Percentiles rank a stretch among this genome's conserved stretches.
These are phyloP conservation scores for Heterodera filipjevi DNA, from an alignment of 2,888 invertebrate genomes.

Conservation along the genomic window DNA sequence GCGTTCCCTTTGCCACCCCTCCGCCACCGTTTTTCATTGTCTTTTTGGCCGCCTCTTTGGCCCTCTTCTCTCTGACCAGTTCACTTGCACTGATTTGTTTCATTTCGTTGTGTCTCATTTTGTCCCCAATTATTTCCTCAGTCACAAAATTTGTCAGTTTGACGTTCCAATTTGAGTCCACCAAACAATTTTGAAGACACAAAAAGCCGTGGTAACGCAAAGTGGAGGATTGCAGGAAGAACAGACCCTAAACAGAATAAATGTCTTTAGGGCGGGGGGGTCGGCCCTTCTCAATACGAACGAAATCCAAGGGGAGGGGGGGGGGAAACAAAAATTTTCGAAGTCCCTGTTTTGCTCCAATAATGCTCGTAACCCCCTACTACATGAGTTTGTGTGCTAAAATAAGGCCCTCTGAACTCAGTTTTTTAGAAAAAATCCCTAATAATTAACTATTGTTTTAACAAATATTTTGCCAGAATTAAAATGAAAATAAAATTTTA, in stretches of 20 bases:
- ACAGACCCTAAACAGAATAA: conserved; percentile 45
- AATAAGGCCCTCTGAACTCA: too few species aligned
- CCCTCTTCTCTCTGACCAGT: conserved; percentile 9
- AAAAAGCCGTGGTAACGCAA: conserved; percentile 58
- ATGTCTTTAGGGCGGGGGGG: too few species aligned
- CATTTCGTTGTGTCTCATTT: conserved; percentile 51
- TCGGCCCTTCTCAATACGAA: too few species aligned
- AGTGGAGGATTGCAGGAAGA: conserved; percentile 57
- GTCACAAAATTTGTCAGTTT: conserved; percentile 63
- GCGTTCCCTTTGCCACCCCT: background rate
- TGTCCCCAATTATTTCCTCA: conserved; percentile 59
- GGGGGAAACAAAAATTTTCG: too few species aligned
- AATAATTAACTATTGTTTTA: too few species aligned
- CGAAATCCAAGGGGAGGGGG: too few species aligned
- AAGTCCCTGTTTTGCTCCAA: too few species aligned
- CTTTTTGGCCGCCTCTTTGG: background rate
- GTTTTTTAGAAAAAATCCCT: too few species aligned
- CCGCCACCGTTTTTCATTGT: conserved; percentile 14
- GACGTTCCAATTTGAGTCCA: conserved; percentile 64
- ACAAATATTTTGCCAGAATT: too few species aligned
- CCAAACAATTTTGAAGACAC: conserved; percentile 63
- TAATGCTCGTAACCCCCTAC: too few species aligned
- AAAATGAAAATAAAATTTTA: too few species aligned
- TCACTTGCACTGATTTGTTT: conserved; percentile 33
- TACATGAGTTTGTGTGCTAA: too few species aligned